Evolutionary conservation across 2,797 vertebrate genomes (phyloP).

Genomic region (Smutsia temminckii): DNA sequence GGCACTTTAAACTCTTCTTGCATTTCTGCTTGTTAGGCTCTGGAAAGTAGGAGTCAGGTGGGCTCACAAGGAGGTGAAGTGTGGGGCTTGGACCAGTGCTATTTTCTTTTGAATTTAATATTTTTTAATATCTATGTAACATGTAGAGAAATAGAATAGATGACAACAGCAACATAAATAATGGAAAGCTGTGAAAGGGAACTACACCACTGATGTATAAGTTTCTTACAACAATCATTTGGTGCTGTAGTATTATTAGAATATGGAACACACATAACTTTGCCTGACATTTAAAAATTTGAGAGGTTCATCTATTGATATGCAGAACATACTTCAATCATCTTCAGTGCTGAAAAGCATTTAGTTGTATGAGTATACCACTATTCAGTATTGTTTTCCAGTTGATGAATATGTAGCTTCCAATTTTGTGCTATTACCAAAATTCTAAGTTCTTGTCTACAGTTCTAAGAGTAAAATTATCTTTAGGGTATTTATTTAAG

Average conservation of each 20-base stretch:
- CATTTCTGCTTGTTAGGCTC: not conserved
- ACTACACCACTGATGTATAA: no score
- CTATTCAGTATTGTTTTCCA: not conserved
- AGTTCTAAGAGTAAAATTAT: not conserved
- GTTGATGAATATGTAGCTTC: not conserved
- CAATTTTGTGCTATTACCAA: not conserved
- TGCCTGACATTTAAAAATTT: not conserved
- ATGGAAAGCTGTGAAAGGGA: no score
- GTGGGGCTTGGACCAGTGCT: not conserved
- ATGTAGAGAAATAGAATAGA: no score
- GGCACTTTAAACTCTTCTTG: not conserved
- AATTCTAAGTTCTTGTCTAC: not conserved
- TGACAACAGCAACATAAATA: no score
- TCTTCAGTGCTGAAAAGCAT: not conserved
- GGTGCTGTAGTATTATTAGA: no score
- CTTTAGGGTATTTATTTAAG: not conserved
- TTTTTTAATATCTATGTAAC: no score
- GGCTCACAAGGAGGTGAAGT: not conserved
- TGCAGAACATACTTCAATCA: not conserved
- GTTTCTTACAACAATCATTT: no score
- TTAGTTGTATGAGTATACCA: not conserved
- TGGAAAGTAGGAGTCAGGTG: not conserved
- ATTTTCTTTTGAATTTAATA: not conserved
- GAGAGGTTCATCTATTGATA: not conserved
- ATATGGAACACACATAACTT: not conserved